Conservation (phyloP, 1,140 invertebrate species). For the Dreissena polymorpha region DNA sequence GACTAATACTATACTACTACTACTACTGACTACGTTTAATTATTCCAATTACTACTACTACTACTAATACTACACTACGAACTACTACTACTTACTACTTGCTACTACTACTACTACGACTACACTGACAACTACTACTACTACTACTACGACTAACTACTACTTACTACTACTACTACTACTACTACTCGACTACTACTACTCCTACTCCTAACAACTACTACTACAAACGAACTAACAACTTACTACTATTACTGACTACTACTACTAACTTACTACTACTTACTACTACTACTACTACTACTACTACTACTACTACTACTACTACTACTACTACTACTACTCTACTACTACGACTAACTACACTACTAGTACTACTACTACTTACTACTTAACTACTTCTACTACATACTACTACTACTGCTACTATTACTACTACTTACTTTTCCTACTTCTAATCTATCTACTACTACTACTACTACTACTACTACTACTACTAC, state of each 20-base stretch:
- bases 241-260: conserved; percentile 51
- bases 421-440: no score
- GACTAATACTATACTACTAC: no score
- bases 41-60: conserved; percentile 43
- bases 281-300: conserved; percentile 30
- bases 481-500: conserved; percentile 1
- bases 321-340: conserved; percentile 27
- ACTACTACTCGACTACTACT: conserved; percentile 53
- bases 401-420: no score
- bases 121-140: conserved; percentile 11
- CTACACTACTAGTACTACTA: no score
- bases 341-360: no score
- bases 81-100: conserved; percentile 57
- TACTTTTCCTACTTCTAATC: conserved; percentile 21
- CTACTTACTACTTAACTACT: no score
- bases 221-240: conserved; percentile 40
- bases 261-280: conserved; percentile 25
- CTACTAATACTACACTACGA: conserved; percentile 34
- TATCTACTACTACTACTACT: conserved; percentile 43
- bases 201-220: conserved; percentile 50
- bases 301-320: conserved; percentile 22
- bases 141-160: conserved; percentile 29
- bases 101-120: conserved; percentile 9
- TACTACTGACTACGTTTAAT: no score
- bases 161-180: conserved; percentile 37